Evolutionary conservation across 2,888 invertebrate genomes (phyloP).

Genomic region (Octodonta nipae): DNA sequence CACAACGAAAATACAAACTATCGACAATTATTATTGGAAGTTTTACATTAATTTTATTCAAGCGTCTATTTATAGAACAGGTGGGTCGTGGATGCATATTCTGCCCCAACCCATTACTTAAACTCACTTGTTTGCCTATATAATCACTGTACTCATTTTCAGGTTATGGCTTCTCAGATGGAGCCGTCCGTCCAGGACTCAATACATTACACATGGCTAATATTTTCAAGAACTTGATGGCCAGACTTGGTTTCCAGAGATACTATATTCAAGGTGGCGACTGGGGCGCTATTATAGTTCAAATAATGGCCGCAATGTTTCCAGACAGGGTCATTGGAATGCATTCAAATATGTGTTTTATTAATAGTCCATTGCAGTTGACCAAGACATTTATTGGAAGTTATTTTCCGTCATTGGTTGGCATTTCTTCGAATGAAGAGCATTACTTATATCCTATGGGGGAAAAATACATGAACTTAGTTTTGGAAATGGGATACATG

Average conservation of each 20-base stretch:
- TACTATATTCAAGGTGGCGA: conserved; percentile 71
- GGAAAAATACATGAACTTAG: conserved; percentile 30
- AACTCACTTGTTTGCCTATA: too few species aligned
- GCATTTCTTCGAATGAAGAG: conserved; percentile 36
- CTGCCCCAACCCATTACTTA: too few species aligned
- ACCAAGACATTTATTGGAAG: conserved; percentile 13
- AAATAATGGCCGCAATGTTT: conserved; percentile 49
- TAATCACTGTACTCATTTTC: too few species aligned
- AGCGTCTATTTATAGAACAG: too few species aligned
- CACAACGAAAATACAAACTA: too few species aligned
- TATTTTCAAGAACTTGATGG: conserved; percentile 56
- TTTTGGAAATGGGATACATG: conserved; percentile 48
- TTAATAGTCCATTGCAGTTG: conserved; percentile 7
- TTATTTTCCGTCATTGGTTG: conserved; percentile 27
- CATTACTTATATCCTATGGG: conserved; percentile 41
- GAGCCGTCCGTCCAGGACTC: conserved; percentile 48
- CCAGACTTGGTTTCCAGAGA: conserved; percentile 48
- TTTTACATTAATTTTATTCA: too few species aligned
- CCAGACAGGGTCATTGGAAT: conserved; percentile 44
- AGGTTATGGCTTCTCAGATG: conserved; percentile 31
- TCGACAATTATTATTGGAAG: too few species aligned
- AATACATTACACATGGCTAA: conserved; percentile 43
- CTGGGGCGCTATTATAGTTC: conserved; percentile 59
- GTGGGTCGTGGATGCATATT: too few species aligned
- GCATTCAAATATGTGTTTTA: conserved; percentile 43